Evolutionary conservation across 2,888 invertebrate species (phyloP).

Genomic region (Drymonia ruficornis): DNA sequence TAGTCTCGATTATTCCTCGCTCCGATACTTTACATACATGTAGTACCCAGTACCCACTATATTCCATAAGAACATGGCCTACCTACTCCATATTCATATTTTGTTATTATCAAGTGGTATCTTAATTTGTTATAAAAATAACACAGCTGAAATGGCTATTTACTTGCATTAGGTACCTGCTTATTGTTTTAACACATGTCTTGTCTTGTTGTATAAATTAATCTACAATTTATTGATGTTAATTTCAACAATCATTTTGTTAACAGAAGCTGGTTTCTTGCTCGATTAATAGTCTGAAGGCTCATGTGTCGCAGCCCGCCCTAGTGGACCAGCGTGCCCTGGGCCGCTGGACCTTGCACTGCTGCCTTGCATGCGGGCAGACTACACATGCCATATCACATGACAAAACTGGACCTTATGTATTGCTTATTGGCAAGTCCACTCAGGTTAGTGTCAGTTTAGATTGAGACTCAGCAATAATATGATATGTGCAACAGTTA

Average conservation of each 20-base stretch:
- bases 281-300: slow-evolving; percentile 74
- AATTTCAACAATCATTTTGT: background rate
- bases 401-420: slow-evolving; percentile 67
- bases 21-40: background rate
- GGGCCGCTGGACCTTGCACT: slow-evolving; percentile 86
- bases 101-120: background rate
- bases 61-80: background rate
- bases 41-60: background rate
- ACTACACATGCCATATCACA: slow-evolving; percentile 86
- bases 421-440: slow-evolving; percentile 83
- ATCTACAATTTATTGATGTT: too few species aligned
- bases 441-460: slow-evolving; percentile 78
- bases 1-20: slow-evolving; percentile 5
- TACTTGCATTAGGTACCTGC: background rate
- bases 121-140: background rate
- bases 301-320: slow-evolving; percentile 83
- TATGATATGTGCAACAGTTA: background rate
- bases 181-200: background rate
- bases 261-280: slow-evolving; percentile 82
- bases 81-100: background rate
- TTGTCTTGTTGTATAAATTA: background rate
- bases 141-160: background rate
- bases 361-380: slow-evolving; percentile 87
- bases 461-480: slow-evolving; percentile 1
- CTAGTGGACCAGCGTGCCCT: slow-evolving; percentile 82